These are phyloP conservation scores for Eurystomus gularis DNA, from an alignment of 2,113 vertebrate species.

Conservation along the genomic window DNA sequence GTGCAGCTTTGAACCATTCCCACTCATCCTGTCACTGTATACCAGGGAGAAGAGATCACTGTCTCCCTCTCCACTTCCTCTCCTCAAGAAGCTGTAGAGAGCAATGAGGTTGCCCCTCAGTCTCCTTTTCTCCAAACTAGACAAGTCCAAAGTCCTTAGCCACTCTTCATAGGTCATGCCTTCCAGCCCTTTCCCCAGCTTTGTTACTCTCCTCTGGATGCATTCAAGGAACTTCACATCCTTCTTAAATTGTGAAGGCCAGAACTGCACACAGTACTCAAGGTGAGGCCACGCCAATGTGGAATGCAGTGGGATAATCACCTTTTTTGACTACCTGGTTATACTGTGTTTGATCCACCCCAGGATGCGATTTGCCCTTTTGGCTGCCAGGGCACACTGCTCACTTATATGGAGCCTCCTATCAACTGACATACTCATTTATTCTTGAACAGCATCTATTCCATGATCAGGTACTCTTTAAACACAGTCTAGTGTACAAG, in stretches of 20 bases:
- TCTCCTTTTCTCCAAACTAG: not conserved
- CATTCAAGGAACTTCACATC: no score
- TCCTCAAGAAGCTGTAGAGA: not conserved
- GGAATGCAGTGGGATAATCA: not conserved
- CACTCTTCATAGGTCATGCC: fast-evolving
- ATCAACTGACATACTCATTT: not conserved
- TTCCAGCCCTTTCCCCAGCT: not conserved
- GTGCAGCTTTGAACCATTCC: not conserved
- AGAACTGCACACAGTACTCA: no score
- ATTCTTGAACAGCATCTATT: not conserved
- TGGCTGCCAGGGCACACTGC: not conserved
- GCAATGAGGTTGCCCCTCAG: fast-evolving
- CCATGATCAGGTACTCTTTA: not conserved
- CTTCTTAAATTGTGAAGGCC: no score
- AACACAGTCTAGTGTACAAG: not conserved
- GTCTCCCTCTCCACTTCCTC: not conserved
- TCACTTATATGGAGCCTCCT: not conserved
- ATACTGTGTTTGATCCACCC: no score
- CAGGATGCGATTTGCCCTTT: fast-evolving
- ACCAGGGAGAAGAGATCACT: not conserved
- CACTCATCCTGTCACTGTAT: not conserved
- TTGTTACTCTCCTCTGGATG: not conserved
- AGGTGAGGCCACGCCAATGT: no score
- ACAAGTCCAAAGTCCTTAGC: not conserved
- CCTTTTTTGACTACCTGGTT: fast-evolving